These are phyloP conservation scores for Mythimna ferrago DNA, from an alignment of 2,888 invertebrate genomes.

Conservation along the genomic window DNA sequence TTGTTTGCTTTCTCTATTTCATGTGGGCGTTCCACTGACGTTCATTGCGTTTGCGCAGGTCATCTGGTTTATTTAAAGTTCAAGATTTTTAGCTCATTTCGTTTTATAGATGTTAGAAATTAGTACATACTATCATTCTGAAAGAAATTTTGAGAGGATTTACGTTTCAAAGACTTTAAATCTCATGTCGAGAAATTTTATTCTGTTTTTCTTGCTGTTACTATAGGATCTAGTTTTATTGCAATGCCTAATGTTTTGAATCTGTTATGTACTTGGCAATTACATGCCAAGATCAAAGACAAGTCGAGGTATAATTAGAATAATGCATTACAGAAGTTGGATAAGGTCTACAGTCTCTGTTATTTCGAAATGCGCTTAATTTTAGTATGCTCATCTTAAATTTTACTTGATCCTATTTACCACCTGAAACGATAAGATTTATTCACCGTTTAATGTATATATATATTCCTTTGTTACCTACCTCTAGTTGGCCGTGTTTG, in stretches of 20 bases:
- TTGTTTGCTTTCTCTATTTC: slow-evolving; percentile 69
- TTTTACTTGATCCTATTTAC: neutral
- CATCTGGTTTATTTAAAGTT: slow-evolving; percentile 72
- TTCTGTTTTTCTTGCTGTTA: slow-evolving; percentile 1
- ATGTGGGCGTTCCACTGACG: slow-evolving; percentile 70
- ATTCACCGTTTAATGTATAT: neutral
- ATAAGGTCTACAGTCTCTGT: neutral
- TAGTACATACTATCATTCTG: slow-evolving; percentile 35
- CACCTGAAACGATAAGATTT: neutral
- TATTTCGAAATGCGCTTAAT: slow-evolving; percentile 11
- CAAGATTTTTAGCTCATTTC: slow-evolving; percentile 60
- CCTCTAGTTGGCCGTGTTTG: neutral
- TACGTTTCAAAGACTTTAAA: slow-evolving; percentile 14
- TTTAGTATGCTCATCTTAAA: neutral
- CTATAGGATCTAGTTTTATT: slow-evolving; percentile 41
- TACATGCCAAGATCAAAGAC: slow-evolving; percentile 48
- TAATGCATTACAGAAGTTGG: slow-evolving; percentile 11
- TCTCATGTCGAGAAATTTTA: slow-evolving; percentile 17
- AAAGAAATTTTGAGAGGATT: slow-evolving; percentile 25
- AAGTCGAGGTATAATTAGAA: slow-evolving; percentile 19
- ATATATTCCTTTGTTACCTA: neutral
- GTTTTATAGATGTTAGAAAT: slow-evolving; percentile 48
- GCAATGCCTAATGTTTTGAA: slow-evolving; percentile 35
- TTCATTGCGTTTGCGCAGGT: slow-evolving; percentile 67
- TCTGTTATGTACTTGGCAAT: slow-evolving; percentile 34